These are phyloP conservation scores for Pterophyllum scalare DNA, from an alignment of 2,113 vertebrate species.

Conservation along the genomic window DNA sequence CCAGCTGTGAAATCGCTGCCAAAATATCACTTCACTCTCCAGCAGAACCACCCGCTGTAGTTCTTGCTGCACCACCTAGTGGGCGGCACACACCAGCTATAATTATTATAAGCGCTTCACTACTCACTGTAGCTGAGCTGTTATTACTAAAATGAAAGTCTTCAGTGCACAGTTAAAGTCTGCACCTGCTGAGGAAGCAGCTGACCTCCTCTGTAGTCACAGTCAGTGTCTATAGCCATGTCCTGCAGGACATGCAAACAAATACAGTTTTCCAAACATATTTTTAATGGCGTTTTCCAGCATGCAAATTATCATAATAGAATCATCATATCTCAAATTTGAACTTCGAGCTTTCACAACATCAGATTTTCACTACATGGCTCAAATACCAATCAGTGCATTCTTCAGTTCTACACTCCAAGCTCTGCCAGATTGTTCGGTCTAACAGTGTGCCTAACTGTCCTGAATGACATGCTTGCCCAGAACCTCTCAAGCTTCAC, in stretches of 20 bases:
- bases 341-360: too few species aligned
- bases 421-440: too few species aligned
- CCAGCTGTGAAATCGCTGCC: constrained; percentile 86
- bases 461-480: background rate
- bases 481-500: background rate
- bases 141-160: background rate
- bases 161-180: background rate
- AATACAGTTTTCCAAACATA: background rate
- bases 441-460: background rate
- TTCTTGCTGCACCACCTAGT: constrained; percentile 81
- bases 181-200: constrained; percentile 87
- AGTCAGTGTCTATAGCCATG: constrained; percentile 84
- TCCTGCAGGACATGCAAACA: constrained; percentile 75
- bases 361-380: too few species aligned
- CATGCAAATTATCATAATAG: background rate
- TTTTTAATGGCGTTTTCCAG: background rate
- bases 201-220: constrained; percentile 89
- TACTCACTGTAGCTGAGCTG: background rate
- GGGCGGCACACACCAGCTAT: constrained; percentile 11
- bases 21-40: constrained; percentile 90
- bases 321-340: background rate
- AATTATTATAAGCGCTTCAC: background rate
- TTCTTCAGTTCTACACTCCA: background rate
- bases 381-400: too few species aligned
- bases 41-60: constrained; percentile 86